Conservation (phyloP, 2,797 vertebrate species). For the Heliangelus exortis region DNA sequence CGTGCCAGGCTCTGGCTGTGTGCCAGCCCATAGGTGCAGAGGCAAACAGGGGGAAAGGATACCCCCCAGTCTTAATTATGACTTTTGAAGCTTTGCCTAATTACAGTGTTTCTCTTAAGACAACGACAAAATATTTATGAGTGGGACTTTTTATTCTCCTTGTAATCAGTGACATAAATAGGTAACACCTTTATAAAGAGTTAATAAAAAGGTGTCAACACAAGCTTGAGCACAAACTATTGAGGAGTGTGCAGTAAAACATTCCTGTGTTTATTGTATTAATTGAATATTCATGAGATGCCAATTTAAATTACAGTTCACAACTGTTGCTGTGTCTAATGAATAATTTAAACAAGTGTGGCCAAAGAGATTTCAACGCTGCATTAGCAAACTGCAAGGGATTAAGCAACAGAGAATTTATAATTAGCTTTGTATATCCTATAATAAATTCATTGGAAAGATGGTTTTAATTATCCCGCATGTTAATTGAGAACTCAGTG, state of each 20-base stretch:
- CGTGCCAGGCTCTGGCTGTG: background rate
- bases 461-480: slow-evolving; percentile 83
- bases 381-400: slow-evolving; percentile 86
- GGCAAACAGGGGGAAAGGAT: slow-evolving; percentile 14
- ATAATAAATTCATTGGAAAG: slow-evolving; percentile 84
- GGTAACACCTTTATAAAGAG: slow-evolving; percentile 76
- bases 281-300: slow-evolving; percentile 92
- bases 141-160: slow-evolving; percentile 63
- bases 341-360: slow-evolving; percentile 93
- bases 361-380: slow-evolving; percentile 87
- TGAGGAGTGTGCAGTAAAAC: slow-evolving; percentile 82
- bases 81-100: slow-evolving; percentile 68
- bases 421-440: slow-evolving; percentile 84
- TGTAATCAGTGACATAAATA: slow-evolving; percentile 71
- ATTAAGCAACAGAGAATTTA: slow-evolving; percentile 86
- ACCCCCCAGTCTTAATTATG: slow-evolving; percentile 40
- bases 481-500: slow-evolving; percentile 73
- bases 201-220: slow-evolving; percentile 83
- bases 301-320: slow-evolving; percentile 96
- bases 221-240: slow-evolving; percentile 76
- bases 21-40: background rate
- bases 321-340: slow-evolving; percentile 89
- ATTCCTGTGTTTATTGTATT: slow-evolving; percentile 87
- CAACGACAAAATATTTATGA: slow-evolving; percentile 69
- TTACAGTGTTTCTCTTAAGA: slow-evolving; percentile 65